phyloP scores from a whole-genome alignment of 2,797 vertebrate genomes.

The Melanotaenia trifasciata region DNA sequence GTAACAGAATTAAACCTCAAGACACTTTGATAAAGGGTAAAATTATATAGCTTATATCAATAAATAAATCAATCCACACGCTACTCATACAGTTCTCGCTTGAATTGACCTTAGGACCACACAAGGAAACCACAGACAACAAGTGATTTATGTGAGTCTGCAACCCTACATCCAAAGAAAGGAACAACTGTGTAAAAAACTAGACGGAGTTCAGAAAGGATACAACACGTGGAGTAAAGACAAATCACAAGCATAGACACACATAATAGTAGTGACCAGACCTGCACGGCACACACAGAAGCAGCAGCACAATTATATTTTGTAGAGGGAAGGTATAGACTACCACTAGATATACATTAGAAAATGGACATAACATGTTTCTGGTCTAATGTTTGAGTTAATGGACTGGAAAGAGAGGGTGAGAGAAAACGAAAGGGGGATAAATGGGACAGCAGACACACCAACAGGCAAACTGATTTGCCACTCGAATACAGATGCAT shows the following conservation, averaged over 20 bases:
- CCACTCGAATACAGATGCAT: slow-evolving; percentile 22
- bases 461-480: slow-evolving; percentile 22
- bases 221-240: neutral
- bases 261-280: neutral
- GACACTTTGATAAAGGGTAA: too few relatives aligned
- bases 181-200: neutral
- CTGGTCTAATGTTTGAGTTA: slow-evolving; percentile 63
- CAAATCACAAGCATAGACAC: neutral
- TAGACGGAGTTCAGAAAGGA: neutral
- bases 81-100: too few relatives aligned
- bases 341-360: slow-evolving; percentile 34
- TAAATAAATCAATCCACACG: too few relatives aligned
- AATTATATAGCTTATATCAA: too few relatives aligned
- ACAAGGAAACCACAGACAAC: too few relatives aligned
- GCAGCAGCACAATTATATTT: slow-evolving; percentile 1
- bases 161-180: neutral
- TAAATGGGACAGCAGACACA: slow-evolving; percentile 24
- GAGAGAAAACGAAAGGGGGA: slow-evolving; percentile 22
- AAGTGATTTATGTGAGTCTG: slow-evolving; percentile 1
- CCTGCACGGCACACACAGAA: neutral
- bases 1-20: too few relatives aligned
- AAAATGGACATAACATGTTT: slow-evolving; percentile 50
- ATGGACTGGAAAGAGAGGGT: slow-evolving; percentile 55
- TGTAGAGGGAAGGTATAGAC: slow-evolving; percentile 12
- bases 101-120: too few relatives aligned